A percentile compares a stretch with the other conserved stretches of the same genome.
These are phyloP conservation scores for Ciconia maguari DNA, from an alignment of 2,113 vertebrate genomes.

Conservation along the genomic window DNA sequence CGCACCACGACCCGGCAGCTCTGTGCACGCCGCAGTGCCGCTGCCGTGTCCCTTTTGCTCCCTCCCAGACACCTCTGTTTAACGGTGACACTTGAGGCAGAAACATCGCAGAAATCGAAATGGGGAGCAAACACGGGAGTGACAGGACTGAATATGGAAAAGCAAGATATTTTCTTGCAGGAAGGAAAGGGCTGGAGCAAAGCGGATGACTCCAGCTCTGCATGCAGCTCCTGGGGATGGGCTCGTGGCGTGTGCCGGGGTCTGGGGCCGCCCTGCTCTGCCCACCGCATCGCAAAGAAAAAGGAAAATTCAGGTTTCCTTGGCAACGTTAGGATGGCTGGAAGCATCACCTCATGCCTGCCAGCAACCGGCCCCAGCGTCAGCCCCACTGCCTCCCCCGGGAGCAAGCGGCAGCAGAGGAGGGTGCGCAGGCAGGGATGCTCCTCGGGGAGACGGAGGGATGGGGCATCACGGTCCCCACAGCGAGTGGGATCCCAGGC, in stretches of 20 bases:
- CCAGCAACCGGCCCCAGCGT: background rate
- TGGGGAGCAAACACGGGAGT: background rate
- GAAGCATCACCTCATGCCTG: slow-evolving; percentile 34
- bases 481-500: background rate
- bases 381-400: background rate
- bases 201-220: background rate
- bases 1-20: rapidly evolving
- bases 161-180: background rate
- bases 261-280: background rate
- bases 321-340: slow-evolving; percentile 56
- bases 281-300: background rate
- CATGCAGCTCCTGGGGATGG: background rate
- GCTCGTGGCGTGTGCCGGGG: background rate
- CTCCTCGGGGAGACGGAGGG: background rate
- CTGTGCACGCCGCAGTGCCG: rapidly evolving
- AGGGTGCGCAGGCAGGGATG: rapidly evolving
- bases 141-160: background rate
- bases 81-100: background rate
- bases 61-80: background rate
- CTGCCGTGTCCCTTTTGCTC: background rate
- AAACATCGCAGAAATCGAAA: background rate
- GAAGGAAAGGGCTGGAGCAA: background rate
- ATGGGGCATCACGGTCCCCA: rapidly evolving
- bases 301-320: slow-evolving; percentile 65
- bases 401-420: background rate